phyloP scores from a whole-genome alignment of 2,888 invertebrate species.

The Dioctria rufipes region DNA sequence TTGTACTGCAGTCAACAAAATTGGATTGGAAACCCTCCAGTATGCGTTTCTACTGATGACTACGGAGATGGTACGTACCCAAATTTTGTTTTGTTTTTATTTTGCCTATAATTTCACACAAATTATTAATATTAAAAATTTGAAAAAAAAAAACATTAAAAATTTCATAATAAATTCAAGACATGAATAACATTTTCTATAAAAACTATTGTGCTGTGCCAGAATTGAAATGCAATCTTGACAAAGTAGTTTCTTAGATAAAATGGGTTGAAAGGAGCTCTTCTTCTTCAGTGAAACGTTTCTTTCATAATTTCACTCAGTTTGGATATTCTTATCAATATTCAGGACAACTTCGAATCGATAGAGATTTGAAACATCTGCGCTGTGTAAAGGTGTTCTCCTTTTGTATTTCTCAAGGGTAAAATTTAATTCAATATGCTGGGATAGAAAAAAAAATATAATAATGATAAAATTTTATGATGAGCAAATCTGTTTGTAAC shows the following conservation, averaged over 20 bases:
- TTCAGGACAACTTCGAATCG: conserved; percentile 35
- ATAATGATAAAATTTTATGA: conserved; percentile 33
- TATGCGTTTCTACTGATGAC: conserved; percentile 67
- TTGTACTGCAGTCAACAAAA: conserved; percentile 74
- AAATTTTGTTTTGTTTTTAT: neutral
- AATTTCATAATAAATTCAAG: too few species aligned
- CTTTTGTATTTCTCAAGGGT: neutral
- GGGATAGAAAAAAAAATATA: neutral
- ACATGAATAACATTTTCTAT: too few species aligned
- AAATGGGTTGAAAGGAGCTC: neutral
- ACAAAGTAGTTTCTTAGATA: too few species aligned
- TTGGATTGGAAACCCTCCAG: conserved; percentile 77
- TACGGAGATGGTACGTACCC: conserved; percentile 23
- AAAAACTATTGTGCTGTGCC: too few species aligned
- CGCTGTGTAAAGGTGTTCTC: conserved; percentile 24
- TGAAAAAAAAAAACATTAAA: too few species aligned
- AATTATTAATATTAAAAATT: too few species aligned
- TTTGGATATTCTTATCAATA: conserved; percentile 9
- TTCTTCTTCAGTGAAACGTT: neutral
- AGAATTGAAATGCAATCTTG: too few species aligned
- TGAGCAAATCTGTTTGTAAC: conserved; percentile 29
- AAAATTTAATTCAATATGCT: conserved; percentile 33
- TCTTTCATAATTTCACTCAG: neutral
- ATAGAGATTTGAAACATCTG: conserved; percentile 32
- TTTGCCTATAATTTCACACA: neutral